phyloP scores from a whole-genome alignment of 2,797 vertebrate genomes.

The Rhyacichthys aspro region DNA sequence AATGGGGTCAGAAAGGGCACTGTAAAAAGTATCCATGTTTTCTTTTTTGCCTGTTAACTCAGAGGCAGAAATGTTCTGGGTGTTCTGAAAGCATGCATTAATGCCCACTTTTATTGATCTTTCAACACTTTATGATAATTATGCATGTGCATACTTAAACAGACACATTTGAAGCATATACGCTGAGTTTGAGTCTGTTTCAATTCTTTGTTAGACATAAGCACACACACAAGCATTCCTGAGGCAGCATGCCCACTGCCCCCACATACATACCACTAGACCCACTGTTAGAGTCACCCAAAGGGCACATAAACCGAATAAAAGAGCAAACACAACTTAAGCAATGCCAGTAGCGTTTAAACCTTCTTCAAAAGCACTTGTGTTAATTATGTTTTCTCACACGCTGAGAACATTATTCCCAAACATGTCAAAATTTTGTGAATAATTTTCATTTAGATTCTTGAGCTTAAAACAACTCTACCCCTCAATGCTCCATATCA shows the following conservation, averaged over 20 bases:
- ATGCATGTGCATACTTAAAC: not conserved
- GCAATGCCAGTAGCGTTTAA: no score
- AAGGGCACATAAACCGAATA: conserved; percentile 47
- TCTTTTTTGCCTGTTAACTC: not conserved
- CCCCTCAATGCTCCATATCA: not conserved
- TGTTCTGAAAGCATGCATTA: conserved; percentile 20
- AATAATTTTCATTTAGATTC: no score
- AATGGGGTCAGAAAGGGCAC: not conserved
- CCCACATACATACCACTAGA: conserved; percentile 47
- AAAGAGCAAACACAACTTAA: conserved; percentile 22
- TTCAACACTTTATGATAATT: conserved; percentile 3
- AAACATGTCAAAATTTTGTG: not conserved
- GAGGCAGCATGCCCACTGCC: conserved; percentile 19
- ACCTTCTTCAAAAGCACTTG: conserved; percentile 11
- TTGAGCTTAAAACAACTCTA: no score
- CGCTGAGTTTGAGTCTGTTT: not conserved
- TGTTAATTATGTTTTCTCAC: not conserved
- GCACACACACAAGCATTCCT: conserved; percentile 53
- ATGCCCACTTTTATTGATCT: conserved; percentile 20
- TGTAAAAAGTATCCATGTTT: not conserved
- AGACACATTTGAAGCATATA: conserved; percentile 9
- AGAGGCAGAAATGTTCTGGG: not conserved
- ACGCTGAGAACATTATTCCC: no score
- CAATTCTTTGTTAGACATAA: not conserved
- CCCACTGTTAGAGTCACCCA: conserved; percentile 53